phyloP scores from a whole-genome alignment of 2,888 invertebrate species.

The Doris montereyensis region DNA sequence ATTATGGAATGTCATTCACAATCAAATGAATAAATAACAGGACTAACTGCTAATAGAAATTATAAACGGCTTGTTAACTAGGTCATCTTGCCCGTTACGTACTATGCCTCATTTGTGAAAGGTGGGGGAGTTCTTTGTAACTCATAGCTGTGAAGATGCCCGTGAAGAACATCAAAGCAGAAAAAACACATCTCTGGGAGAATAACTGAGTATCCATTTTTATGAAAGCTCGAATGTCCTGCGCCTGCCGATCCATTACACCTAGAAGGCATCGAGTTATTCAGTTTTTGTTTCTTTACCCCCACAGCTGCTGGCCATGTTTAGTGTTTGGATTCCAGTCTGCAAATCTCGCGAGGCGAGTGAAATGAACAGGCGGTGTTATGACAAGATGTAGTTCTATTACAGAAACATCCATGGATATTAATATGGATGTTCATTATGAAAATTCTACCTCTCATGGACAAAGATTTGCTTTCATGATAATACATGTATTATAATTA shows the following conservation, averaged over 20 bases:
- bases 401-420: too few species aligned
- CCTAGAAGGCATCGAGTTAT: conserved; percentile 75
- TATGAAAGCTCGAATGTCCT: conserved; percentile 67
- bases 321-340: conserved; percentile 41
- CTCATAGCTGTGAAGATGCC: conserved; percentile 92
- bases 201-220: conserved; percentile 67
- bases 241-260: conserved; percentile 71
- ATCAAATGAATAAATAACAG: too few species aligned
- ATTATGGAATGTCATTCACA: too few species aligned
- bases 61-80: conserved; percentile 1
- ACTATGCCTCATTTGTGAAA: conserved; percentile 96
- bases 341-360: background rate
- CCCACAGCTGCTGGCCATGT: conserved; percentile 93
- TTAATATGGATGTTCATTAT: too few species aligned
- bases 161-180: conserved; percentile 98
- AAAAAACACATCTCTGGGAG: conserved; percentile 94
- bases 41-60: too few species aligned
- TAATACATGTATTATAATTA: too few species aligned
- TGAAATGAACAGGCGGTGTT: too few species aligned
- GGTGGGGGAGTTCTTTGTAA: conserved; percentile 87
- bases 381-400: too few species aligned
- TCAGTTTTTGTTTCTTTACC: conserved; percentile 92
- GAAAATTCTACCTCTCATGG: too few species aligned
- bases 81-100: conserved; percentile 76
- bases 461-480: too few species aligned